A percentile compares a stretch with the other conserved stretches of the same genome.
These are phyloP conservation scores for Dendronephthya gigantea DNA, from an alignment of 64 coral and sea anemone species.

Conservation along the genomic window DNA sequence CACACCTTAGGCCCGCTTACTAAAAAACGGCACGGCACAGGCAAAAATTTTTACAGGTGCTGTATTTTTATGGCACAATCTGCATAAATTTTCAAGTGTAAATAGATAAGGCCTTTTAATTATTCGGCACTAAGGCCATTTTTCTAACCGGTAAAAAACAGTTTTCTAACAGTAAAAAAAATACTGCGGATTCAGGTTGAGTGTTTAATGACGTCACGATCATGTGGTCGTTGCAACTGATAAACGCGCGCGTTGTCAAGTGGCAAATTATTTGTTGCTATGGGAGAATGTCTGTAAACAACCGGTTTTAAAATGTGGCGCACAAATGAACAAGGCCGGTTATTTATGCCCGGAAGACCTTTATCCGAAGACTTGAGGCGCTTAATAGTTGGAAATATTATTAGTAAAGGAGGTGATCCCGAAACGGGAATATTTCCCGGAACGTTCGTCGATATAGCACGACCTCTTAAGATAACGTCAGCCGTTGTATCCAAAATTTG, in stretches of 20 bases:
- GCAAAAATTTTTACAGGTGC: no score
- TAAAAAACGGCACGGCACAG: no score
- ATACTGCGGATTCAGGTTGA: not conserved
- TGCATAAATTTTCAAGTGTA: no score
- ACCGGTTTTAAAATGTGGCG: not conserved
- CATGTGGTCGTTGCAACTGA: not conserved
- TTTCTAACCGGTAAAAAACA: no score
- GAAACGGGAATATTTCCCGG: not conserved
- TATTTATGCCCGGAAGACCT: not conserved
- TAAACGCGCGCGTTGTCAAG: not conserved
- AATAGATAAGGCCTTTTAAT: no score
- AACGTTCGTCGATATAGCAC: not conserved
- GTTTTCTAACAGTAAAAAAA: no score
- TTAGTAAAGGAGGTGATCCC: not conserved
- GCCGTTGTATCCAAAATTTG: conserved; percentile 7
- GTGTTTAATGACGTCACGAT: conserved; percentile 2
- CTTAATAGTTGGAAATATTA: not conserved
- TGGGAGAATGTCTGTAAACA: not conserved
- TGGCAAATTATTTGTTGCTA: not conserved
- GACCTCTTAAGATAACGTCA: not conserved
- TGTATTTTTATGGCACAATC: no score
- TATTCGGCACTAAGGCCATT: no score
- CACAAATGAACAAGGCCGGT: not conserved
- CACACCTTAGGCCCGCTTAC: no score
- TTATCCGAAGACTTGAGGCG: not conserved